These are phyloP conservation scores for Sinocyclocheilus anshuiensis DNA, from an alignment of 2,113 vertebrate species.

Conservation along the genomic window DNA sequence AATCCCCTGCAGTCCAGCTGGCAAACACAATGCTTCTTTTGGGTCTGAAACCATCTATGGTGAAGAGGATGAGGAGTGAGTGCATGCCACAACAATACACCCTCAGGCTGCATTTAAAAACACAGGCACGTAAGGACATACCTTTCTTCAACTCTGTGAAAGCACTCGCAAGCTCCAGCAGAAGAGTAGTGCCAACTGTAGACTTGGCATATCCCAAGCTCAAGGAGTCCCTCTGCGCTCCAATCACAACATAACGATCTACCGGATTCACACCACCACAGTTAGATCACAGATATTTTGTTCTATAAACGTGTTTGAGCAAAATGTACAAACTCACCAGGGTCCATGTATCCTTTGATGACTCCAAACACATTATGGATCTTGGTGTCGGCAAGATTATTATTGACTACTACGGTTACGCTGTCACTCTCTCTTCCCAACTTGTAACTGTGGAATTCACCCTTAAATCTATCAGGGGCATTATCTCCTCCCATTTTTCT, in stretches of 20 bases:
- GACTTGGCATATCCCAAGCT: conserved; percentile 81
- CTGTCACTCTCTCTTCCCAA: conserved; percentile 60
- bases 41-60: conserved; percentile 82
- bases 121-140: conserved; percentile 56
- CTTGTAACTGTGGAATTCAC: conserved; percentile 50
- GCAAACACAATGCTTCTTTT: conserved; percentile 90
- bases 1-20: conserved; percentile 93
- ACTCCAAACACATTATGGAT: conserved; percentile 89
- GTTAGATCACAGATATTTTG: neutral
- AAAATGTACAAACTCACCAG: conserved; percentile 74
- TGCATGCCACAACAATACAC: neutral
- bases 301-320: neutral
- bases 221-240: conserved; percentile 92
- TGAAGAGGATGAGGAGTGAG: neutral
- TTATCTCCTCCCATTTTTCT: conserved; percentile 75
- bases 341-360: conserved; percentile 86
- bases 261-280: neutral
- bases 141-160: conserved; percentile 80
- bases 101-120: no score
- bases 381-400: conserved; percentile 75
- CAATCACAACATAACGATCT: conserved; percentile 90
- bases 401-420: conserved; percentile 82
- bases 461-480: fast-evolving
- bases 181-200: conserved; percentile 82
- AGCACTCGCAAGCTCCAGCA: conserved; percentile 81